Conservation (phyloP, 2,888 invertebrate species). For the Pterobdella sp. region DNA sequence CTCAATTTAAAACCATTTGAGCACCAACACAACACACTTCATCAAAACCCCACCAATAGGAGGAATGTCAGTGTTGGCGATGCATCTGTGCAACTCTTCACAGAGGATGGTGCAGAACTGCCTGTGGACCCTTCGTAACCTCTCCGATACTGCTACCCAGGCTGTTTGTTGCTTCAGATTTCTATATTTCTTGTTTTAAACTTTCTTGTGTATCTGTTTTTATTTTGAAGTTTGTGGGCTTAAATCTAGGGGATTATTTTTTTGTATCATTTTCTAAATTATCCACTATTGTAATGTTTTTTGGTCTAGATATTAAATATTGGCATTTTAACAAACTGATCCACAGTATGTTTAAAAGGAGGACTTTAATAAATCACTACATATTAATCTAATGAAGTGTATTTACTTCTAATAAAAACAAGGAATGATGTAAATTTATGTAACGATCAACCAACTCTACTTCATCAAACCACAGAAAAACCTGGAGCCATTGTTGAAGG, state of each 20-base stretch:
- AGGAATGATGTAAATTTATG: no score
- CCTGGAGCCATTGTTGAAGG: constrained; percentile 57
- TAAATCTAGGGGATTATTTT: not conserved
- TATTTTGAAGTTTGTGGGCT: not conserved
- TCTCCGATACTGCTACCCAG: constrained; percentile 96
- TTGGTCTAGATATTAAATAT: no score
- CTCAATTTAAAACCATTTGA: not conserved
- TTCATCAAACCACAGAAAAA: constrained; percentile 62
- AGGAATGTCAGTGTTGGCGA: constrained; percentile 92
- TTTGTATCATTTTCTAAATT: not conserved
- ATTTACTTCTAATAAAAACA: no score
- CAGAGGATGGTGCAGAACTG: constrained; percentile 91
- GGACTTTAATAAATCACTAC: no score
- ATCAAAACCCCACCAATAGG: constrained; percentile 49
- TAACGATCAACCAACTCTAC: no score
- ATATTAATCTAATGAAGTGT: no score
- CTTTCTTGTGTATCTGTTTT: not conserved
- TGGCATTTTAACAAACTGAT: no score
- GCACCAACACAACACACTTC: not conserved
- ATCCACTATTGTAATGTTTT: no score
- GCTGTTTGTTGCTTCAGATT: constrained; percentile 54
- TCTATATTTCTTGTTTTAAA: not conserved
- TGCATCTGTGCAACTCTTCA: constrained; percentile 87
- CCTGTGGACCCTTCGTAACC: constrained; percentile 90
- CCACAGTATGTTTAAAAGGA: no score